A percentile compares a stretch with the other conserved stretches of the same genome.
These are phyloP conservation scores for Microhierax caerulescens DNA, from an alignment of 2,797 vertebrate genomes.

Conservation along the genomic window DNA sequence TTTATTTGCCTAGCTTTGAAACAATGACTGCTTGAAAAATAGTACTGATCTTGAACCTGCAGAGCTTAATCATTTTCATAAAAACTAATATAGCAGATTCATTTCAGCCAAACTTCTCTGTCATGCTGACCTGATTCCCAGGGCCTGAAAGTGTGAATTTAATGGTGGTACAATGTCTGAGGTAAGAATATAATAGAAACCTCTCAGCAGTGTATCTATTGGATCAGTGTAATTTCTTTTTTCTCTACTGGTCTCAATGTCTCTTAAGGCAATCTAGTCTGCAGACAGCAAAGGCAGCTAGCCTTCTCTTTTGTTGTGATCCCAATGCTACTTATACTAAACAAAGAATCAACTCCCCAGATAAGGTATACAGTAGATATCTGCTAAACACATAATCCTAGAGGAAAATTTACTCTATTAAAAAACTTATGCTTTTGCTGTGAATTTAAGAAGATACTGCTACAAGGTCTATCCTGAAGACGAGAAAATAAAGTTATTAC, in stretches of 20 bases:
- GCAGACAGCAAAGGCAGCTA: constrained; percentile 42
- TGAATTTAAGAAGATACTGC: background rate
- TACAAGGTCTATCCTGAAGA: background rate
- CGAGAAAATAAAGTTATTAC: background rate
- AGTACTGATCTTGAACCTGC: constrained; percentile 55
- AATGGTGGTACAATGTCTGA: constrained; percentile 55
- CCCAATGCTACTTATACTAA: constrained; percentile 33
- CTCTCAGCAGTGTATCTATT: constrained; percentile 65
- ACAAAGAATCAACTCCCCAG: constrained; percentile 58
- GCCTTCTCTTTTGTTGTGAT: constrained; percentile 20
- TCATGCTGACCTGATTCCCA: constrained; percentile 66
- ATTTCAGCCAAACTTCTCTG: constrained; percentile 67
- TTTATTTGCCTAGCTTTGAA: constrained; percentile 67
- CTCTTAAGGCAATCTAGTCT: constrained; percentile 67
- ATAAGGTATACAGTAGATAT: background rate
- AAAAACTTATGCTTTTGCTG: background rate
- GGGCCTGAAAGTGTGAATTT: constrained; percentile 64
- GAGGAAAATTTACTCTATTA: constrained; percentile 32
- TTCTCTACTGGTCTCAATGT: constrained; percentile 58
- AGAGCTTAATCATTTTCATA: constrained; percentile 71
- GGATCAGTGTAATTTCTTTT: constrained; percentile 71
- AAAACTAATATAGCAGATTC: constrained; percentile 73
- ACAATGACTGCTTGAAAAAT: constrained; percentile 70
- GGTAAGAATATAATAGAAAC: constrained; percentile 62
- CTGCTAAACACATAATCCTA: constrained; percentile 41